Evolutionary conservation across 2,113 vertebrate species (phyloP).

Genomic region (Catharus bicknelli): DNA sequence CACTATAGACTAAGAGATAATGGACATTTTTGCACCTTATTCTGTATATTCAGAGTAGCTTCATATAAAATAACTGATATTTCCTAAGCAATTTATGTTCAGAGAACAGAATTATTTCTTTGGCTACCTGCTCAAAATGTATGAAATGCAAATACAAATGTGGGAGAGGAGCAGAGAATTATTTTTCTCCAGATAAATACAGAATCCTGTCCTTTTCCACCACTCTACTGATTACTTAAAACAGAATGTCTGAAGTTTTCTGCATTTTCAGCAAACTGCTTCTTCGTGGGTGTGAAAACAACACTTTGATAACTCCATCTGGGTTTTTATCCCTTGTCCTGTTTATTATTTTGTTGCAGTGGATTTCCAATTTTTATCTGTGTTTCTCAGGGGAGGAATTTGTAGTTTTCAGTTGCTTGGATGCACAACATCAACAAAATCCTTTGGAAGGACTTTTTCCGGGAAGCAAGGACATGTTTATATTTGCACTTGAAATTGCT

Average conservation of each 20-base stretch:
- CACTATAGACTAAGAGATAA: neutral
- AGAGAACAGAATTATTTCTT: neutral
- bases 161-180: neutral
- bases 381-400: slow-evolving; percentile 21
- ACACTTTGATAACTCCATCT: neutral
- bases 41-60: neutral
- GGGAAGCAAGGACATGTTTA: slow-evolving; percentile 34
- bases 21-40: neutral
- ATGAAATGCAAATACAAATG: neutral
- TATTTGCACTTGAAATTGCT: slow-evolving; percentile 25
- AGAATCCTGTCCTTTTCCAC: neutral
- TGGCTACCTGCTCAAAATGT: neutral
- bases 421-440: slow-evolving; percentile 40
- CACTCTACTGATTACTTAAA: slow-evolving; percentile 4
- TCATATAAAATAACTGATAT: neutral
- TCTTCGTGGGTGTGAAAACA: slow-evolving; percentile 31
- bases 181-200: neutral
- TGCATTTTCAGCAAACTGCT: neutral
- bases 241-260: neutral
- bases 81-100: neutral
- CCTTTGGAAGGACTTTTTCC: slow-evolving; percentile 43
- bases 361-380: neutral
- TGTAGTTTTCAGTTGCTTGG: slow-evolving; percentile 42
- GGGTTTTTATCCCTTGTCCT: neutral
- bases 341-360: slow-evolving; percentile 28